A percentile compares a stretch with the other conserved stretches of the same genome.
Evolutionary conservation across 2,888 invertebrate species (phyloP).

Genomic region (Oligia strigilis): DNA sequence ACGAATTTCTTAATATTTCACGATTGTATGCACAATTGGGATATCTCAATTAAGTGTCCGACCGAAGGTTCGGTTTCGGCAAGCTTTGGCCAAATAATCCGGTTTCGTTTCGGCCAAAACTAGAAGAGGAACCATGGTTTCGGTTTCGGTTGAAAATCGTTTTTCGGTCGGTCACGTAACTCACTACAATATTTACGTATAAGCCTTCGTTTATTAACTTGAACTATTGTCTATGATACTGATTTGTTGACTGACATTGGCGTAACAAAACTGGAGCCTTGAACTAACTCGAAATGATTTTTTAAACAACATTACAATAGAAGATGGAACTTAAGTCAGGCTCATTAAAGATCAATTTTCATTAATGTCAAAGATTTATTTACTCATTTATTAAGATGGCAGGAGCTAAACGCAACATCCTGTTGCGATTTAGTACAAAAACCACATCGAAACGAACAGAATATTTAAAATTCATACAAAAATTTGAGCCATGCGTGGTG

Average conservation of each 20-base stretch:
- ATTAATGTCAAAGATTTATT: constrained; percentile 30
- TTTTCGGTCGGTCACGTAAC: background rate
- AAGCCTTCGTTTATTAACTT: constrained; percentile 24
- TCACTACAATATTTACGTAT: constrained; percentile 44
- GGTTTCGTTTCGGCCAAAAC: background rate
- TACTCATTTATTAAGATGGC: constrained; percentile 23
- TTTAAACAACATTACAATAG: constrained; percentile 22
- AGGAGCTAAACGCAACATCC: constrained; percentile 49
- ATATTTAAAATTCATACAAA: constrained; percentile 73
- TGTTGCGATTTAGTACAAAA: constrained; percentile 56
- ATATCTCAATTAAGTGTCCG: constrained; percentile 3
- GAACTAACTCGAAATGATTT: background rate
- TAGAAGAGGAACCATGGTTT: background rate
- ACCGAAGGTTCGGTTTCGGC: background rate
- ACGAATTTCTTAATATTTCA: constrained; percentile 54
- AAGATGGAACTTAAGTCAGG: constrained; percentile 9
- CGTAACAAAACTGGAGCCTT: constrained; percentile 31
- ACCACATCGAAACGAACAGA: constrained; percentile 59
- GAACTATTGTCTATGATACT: constrained; percentile 51
- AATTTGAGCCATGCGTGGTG: constrained; percentile 81
- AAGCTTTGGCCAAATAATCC: background rate
- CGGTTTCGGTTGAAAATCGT: background rate
- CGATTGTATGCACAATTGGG: constrained; percentile 45
- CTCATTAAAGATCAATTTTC: constrained; percentile 28
- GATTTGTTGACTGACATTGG: constrained; percentile 50